Conservation (phyloP, 2,797 vertebrate species). For the Gouania willdenowi region DNA sequence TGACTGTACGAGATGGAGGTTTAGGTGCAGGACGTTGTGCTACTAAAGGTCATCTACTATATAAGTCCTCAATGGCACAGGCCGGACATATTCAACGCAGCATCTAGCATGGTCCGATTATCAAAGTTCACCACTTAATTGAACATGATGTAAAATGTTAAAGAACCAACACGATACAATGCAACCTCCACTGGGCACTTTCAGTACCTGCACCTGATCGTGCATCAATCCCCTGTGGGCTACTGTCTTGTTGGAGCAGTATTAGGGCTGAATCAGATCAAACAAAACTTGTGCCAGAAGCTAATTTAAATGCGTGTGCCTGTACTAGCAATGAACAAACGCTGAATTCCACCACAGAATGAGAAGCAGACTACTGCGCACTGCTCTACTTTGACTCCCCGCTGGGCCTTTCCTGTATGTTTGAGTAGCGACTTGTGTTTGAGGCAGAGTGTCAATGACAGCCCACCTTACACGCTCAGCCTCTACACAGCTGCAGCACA, state of each 20-base stretch:
- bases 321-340: constrained; percentile 34
- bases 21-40: too few species aligned
- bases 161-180: constrained; percentile 5
- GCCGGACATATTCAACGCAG: too few species aligned
- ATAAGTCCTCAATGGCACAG: too few species aligned
- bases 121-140: too few species aligned
- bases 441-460: constrained; percentile 57
- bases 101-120: too few species aligned
- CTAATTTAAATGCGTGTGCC: constrained; percentile 8
- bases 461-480: constrained; percentile 34
- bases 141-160: constrained; percentile 4
- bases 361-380: constrained; percentile 5
- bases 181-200: constrained; percentile 6
- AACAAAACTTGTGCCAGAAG: constrained; percentile 29
- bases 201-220: constrained; percentile 8
- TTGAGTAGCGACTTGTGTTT: constrained; percentile 37
- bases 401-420: constrained; percentile 33
- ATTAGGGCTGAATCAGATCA: constrained; percentile 44
- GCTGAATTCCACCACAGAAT: constrained; percentile 34
- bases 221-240: constrained; percentile 19
- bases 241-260: constrained; percentile 26
- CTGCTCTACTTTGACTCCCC: constrained; percentile 22
- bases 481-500: constrained; percentile 25
- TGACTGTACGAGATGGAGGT: too few species aligned
- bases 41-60: too few species aligned